phyloP scores from a whole-genome alignment of 2,888 invertebrate species.

The Diadromus collaris region DNA sequence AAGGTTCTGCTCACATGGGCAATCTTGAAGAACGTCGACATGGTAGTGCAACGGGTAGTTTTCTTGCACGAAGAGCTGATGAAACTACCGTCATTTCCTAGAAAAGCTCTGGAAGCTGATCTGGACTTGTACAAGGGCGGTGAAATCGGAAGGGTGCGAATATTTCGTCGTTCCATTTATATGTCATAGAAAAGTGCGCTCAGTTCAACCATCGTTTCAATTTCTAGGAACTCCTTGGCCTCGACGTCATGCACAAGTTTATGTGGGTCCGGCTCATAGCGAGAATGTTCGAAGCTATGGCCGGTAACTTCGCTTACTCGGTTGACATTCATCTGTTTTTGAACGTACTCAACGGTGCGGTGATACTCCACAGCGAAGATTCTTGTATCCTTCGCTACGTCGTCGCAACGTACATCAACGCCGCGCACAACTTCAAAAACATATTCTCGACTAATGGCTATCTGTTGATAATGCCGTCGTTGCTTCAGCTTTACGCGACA shows the following conservation, averaged over 20 bases:
- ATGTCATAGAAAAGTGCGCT: not conserved
- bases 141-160: conserved; percentile 89
- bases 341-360: conserved; percentile 97
- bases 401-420: conserved; percentile 98
- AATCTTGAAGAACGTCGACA: conserved; percentile 94
- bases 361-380: conserved; percentile 98
- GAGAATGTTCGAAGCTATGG: conserved; percentile 99
- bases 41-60: conserved; percentile 98
- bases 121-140: conserved; percentile 95
- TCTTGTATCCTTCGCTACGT: conserved; percentile 97
- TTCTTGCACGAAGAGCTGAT: conserved; percentile 99
- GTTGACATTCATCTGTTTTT: conserved; percentile 98
- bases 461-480: conserved; percentile 97
- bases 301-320: conserved; percentile 97
- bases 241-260: conserved; percentile 99
- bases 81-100: conserved; percentile 98
- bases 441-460: conserved; percentile 99
- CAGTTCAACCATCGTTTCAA: conserved; percentile 6
- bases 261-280: conserved; percentile 99
- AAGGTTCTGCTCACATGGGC: no score
- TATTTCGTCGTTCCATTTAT: not conserved
- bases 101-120: conserved; percentile 98
- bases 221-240: conserved; percentile 89
- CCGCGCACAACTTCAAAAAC: conserved; percentile 98
- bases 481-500: conserved; percentile 97